Conservation (phyloP, 2,797 vertebrate genomes). For the Botia almorhae region DNA sequence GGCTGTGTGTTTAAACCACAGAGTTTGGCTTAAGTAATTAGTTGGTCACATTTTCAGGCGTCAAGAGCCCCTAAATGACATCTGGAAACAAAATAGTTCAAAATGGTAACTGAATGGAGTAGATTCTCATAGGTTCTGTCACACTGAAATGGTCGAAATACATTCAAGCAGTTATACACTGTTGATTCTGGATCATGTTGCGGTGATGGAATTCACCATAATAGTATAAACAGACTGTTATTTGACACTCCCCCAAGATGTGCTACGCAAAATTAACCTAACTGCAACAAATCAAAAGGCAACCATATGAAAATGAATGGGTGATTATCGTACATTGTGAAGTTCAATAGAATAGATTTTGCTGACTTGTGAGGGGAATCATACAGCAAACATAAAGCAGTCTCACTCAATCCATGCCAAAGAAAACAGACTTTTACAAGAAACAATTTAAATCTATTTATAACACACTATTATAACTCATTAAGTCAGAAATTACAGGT, state of each 20-base stretch:
- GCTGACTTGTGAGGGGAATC: neutral
- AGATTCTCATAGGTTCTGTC: conserved; percentile 16
- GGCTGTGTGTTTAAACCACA: conserved; percentile 8
- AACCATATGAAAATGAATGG: neutral
- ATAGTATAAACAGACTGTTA: conserved; percentile 7
- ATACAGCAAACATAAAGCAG: neutral
- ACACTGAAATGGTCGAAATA: conserved; percentile 14
- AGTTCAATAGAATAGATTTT: neutral
- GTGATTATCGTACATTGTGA: neutral
- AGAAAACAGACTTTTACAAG: conserved; percentile 12
- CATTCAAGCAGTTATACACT: conserved; percentile 11
- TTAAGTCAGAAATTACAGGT: neutral
- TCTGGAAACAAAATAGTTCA: conserved; percentile 35
- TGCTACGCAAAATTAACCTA: neutral
- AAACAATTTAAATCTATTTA: neutral
- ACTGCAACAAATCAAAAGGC: neutral
- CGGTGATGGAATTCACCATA: conserved; percentile 3
- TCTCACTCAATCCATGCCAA: neutral
- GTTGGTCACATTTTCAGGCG: conserved; percentile 8
- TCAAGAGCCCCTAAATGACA: conserved; percentile 30
- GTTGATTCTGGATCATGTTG: conserved; percentile 28
- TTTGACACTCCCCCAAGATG: conserved; percentile 13
- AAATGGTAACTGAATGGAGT: conserved; percentile 13
- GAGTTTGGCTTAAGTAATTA: conserved; percentile 18
- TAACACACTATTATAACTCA: neutral